Base-by-base conservation (phyloP, 2,113 vertebrate genomes). In the Pithys albifrons region DNA sequence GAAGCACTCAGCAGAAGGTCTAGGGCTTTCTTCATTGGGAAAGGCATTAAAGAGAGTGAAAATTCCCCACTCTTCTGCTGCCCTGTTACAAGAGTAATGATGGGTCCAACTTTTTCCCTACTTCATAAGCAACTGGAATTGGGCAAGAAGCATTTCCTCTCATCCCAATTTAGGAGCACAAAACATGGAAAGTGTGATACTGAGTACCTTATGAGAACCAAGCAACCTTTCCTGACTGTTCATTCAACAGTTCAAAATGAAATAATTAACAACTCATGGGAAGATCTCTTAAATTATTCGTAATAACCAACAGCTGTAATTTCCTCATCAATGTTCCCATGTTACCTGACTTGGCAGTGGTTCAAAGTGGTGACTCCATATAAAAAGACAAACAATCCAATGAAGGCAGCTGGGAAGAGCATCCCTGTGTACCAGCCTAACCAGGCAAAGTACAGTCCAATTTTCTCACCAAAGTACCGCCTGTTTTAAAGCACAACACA, bases 341-440 rank as follows among this genome's bases (percentile, higher is more conserved):
- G 4, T 95, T 98, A 99, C 99, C 99, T 99, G 98, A 99, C 99
- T 98, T 99, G 98, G 98, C 98, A 99, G 97, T 99, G 98, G 94
- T 99, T 98, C 97, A 99, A 89, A 52, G 99, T 99, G 91, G 98
- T 99, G 95, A 99, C 80, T 81, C 99, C 99, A 3, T 99, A 99
- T 85, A 99, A 94, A 95, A 99, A 99, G 91, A 99, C 99, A 69
- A 99, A 98, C 19, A 99, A 82, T 72, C 99, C 99, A 29, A 99
- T 99, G 90, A 99, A 97, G 46, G 99, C 99, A 27, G 99, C 99
- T 75, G 99, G 99, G 96, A 99, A 99, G 93, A 99, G 98, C 99
- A 99, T 99, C 91, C 99, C 99, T 0, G 99, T 99, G 97, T 99
- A 99, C 99, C 99, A 99, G 95, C 99, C 99, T 74, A 99, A 91